These are phyloP conservation scores for Macaca mulatta DNA, from an alignment of 2,113 vertebrate species.

Conservation along the genomic window DNA sequence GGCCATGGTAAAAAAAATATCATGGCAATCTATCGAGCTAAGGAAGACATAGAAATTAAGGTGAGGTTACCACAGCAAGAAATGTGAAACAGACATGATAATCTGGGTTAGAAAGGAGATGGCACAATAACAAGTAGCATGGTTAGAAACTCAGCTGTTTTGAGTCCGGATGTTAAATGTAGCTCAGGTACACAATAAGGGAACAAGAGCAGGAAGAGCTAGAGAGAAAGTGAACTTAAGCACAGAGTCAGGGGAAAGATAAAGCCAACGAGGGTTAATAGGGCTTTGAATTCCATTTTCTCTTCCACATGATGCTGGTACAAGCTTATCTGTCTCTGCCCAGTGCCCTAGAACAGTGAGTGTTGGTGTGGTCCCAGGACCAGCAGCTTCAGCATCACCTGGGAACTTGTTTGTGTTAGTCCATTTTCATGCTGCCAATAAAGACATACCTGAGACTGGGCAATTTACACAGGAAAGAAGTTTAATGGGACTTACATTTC, in stretches of 20 bases:
- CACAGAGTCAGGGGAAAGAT: neutral
- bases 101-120: neutral
- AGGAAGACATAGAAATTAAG: neutral
- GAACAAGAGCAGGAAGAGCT: slow-evolving; percentile 2
- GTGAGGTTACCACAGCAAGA: neutral
- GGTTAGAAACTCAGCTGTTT: neutral
- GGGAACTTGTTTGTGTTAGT: neutral
- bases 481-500: too few species aligned
- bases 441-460: too few species aligned
- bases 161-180: neutral
- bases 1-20: neutral
- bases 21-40: neutral
- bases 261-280: neutral
- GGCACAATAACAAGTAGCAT: neutral
- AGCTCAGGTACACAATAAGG: neutral
- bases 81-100: neutral
- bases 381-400: neutral
- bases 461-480: too few species aligned
- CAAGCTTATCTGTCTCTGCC: neutral
- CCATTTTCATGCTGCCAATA: too few species aligned
- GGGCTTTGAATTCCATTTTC: neutral
- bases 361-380: neutral
- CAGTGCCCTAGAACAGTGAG: neutral
- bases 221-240: neutral
- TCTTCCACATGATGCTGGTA: neutral